phyloP scores from a whole-genome alignment of 1,140 invertebrate species.

The Ptiloglossa arizonensis region DNA sequence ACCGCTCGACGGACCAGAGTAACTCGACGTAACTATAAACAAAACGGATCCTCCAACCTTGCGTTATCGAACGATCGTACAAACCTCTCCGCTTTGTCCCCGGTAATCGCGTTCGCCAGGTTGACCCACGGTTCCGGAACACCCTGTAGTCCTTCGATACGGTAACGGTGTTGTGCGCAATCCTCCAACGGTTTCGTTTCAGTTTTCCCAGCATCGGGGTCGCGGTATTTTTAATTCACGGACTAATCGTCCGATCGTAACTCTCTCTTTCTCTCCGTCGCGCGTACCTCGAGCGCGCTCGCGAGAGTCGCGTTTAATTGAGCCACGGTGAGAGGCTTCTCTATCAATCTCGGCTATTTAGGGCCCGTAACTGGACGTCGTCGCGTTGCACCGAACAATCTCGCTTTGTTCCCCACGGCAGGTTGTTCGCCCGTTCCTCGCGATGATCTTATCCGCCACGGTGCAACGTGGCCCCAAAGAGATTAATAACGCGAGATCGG shows the following conservation, averaged over 20 bases:
- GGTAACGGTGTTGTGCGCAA: too few species aligned
- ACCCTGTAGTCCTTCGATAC: too few species aligned
- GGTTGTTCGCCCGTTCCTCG: constrained; percentile 26
- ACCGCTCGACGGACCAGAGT: too few species aligned
- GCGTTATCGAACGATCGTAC: too few species aligned
- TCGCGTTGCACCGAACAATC: constrained; percentile 17
- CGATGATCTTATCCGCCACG: constrained; percentile 62
- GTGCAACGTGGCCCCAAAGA: constrained; percentile 37
- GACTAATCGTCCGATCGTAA: background rate
- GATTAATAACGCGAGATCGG: constrained; percentile 69
- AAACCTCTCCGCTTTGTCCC: too few species aligned
- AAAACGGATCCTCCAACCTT: too few species aligned
- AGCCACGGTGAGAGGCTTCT: constrained; percentile 24
- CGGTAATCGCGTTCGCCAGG: too few species aligned
- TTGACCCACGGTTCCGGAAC: too few species aligned
- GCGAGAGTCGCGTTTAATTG: constrained; percentile 20
- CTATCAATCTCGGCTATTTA: constrained; percentile 33
- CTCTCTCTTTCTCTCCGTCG: background rate
- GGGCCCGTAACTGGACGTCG: constrained; percentile 22
- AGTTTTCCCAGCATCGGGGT: too few species aligned
- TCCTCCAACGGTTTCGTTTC: too few species aligned
- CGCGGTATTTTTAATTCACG: background rate
- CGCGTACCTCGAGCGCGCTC: background rate
- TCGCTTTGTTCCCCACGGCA: constrained; percentile 11
- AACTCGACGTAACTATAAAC: too few species aligned